phyloP scores from a whole-genome alignment of 2,113 vertebrate genomes.

The Furnarius figulus region DNA sequence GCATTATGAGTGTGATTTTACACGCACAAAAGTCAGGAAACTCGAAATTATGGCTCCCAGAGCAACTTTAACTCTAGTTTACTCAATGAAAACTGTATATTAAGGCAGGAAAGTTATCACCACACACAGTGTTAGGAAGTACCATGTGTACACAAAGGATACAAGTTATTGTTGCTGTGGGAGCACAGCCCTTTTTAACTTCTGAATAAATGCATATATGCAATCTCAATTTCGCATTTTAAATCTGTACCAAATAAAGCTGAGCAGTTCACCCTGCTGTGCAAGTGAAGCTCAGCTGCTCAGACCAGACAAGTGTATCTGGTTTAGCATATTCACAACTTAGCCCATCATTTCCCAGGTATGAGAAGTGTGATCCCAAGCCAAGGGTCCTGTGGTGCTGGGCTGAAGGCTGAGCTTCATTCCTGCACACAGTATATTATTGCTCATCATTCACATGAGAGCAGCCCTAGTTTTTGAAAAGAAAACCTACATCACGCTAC shows the following conservation, averaged over 20 bases:
- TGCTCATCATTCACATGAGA: not conserved
- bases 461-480: not conserved
- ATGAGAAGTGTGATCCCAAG: not conserved
- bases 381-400: not conserved
- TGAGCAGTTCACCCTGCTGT: not conserved
- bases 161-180: conserved; percentile 6
- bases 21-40: conserved; percentile 28
- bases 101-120: conserved; percentile 38
- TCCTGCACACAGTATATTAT: not conserved
- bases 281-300: not conserved
- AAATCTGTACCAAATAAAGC: not conserved
- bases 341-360: not conserved
- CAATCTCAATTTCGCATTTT: conserved; percentile 1
- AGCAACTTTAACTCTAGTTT: conserved; percentile 48
- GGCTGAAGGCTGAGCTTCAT: not conserved
- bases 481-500: not conserved
- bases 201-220: not conserved
- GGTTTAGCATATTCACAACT: not conserved
- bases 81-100: conserved; percentile 33
- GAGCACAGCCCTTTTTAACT: not conserved
- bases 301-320: not conserved
- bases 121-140: not conserved
- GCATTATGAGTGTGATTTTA: conserved; percentile 43
- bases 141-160: not conserved
- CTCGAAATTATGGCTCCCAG: conserved; percentile 51